Base-by-base conservation (phyloP, 2,797 vertebrate species). In the Australoheros facetus region DNA sequence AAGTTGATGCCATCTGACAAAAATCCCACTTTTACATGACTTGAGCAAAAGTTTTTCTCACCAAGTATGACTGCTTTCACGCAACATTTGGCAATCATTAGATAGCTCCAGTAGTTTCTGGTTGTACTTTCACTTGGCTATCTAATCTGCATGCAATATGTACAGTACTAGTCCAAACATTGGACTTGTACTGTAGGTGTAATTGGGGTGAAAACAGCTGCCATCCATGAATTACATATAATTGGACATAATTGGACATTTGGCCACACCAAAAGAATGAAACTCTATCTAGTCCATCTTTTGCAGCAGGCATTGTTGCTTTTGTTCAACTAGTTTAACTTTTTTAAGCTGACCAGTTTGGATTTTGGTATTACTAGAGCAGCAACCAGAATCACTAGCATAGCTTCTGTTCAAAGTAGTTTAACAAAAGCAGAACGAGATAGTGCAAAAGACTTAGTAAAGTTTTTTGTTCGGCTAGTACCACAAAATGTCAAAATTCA, bases 231-330 rank as follows among this genome's bases (percentile, higher is more conserved):
- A 26, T 26, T 30, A 30, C 4, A 30, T 30, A 30, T 30, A 30
- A 4, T 4, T 30, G 4, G 3, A 30, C 28, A 30, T 30, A 4
- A 23, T 62, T 62, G 0, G 0, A 62, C 0, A 39, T 39, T 62
- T 62, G 0, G 0, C 23, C 59, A 62, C 21, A 42, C 23, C 42
- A 64, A 37, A 64, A 42, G 37, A 42, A 39, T 7, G 34, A 42
- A 62, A 42, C 39, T 21, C 7, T 16, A 39, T 62, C 12, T 23
- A 19, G 19, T n/a, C 51, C 19, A 53, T n/a, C 19, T 54, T 54
- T 54, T n/a, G 17, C 19, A 53, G 7, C 8, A n/a, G 19, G 6
- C 7, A 19, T 1, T 39, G n/a, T 7, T 0, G 14, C 7, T 39
- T 42, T 62, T 42, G 37, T 16, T 62, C 34, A 0, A 42, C 4